These are phyloP conservation scores for Leptinotarsa undecemlineata DNA, from an alignment of 1,140 invertebrate genomes.

Conservation along the genomic window DNA sequence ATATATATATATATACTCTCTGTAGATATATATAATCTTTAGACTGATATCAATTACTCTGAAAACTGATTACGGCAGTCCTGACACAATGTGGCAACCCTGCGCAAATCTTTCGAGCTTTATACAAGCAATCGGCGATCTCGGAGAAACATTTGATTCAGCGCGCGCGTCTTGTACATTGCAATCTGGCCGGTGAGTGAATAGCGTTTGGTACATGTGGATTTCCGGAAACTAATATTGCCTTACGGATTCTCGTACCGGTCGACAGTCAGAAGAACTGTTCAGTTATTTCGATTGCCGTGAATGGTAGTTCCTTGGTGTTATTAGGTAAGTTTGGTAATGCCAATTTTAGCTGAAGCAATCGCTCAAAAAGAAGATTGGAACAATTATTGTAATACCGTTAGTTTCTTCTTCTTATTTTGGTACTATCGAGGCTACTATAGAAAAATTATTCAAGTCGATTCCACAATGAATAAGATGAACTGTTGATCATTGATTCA, in stretches of 20 bases:
- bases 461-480: too few relatives aligned
- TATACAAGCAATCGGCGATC: conserved; percentile 19
- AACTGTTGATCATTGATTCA: too few relatives aligned
- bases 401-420: too few relatives aligned
- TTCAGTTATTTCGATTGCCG: not conserved
- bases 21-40: not conserved
- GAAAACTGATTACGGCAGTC: too few relatives aligned
- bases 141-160: conserved; percentile 39
- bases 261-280: not conserved
- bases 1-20: too few relatives aligned
- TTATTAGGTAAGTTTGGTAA: not conserved
- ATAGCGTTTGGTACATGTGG: conserved; percentile 24
- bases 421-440: too few relatives aligned
- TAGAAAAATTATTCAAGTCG: too few relatives aligned
- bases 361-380: too few relatives aligned
- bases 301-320: not conserved
- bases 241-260: conserved; percentile 12
- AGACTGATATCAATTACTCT: too few relatives aligned
- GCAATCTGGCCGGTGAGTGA: not conserved
- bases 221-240: conserved; percentile 21
- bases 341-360: too few relatives aligned
- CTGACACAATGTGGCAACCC: conserved; percentile 17
- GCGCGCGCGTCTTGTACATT: conserved; percentile 41
- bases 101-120: conserved; percentile 24
- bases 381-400: too few relatives aligned